Percentiles rank a stretch among this genome's conserved stretches.
phyloP scores from a whole-genome alignment of 2,113 vertebrate species.

The Actenoides lindsayi region DNA sequence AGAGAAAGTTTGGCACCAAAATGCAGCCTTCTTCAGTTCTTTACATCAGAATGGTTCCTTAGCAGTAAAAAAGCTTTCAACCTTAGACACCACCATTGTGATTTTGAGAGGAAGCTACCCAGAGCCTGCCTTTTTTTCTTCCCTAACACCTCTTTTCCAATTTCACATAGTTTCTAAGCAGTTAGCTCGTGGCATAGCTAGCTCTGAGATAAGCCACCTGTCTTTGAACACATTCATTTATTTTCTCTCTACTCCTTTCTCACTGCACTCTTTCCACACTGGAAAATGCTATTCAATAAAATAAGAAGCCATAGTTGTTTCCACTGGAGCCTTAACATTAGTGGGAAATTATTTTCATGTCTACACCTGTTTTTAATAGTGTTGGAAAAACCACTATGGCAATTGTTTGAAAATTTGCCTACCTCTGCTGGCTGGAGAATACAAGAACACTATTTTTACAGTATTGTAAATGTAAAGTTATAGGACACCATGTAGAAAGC shows the following conservation, averaged over 20 bases:
- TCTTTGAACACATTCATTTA: neutral
- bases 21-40: neutral
- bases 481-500: neutral
- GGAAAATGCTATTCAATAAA: neutral
- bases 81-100: neutral
- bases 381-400: neutral
- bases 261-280: neutral
- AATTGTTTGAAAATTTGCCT: neutral
- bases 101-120: neutral
- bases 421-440: neutral
- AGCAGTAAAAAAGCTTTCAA: neutral
- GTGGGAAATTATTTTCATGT: neutral
- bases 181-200: neutral
- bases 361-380: slow-evolving; percentile 38
- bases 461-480: neutral
- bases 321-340: neutral
- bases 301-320: slow-evolving; percentile 5
- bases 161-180: neutral
- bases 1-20: neutral
- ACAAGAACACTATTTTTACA: neutral
- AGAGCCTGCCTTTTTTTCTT: neutral
- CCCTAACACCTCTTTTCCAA: neutral
- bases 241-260: neutral
- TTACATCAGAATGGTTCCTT: neutral
- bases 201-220: slow-evolving; percentile 23